These are phyloP conservation scores for Crocidura indochinensis DNA, from an alignment of 2,797 vertebrate genomes.

Conservation along the genomic window DNA sequence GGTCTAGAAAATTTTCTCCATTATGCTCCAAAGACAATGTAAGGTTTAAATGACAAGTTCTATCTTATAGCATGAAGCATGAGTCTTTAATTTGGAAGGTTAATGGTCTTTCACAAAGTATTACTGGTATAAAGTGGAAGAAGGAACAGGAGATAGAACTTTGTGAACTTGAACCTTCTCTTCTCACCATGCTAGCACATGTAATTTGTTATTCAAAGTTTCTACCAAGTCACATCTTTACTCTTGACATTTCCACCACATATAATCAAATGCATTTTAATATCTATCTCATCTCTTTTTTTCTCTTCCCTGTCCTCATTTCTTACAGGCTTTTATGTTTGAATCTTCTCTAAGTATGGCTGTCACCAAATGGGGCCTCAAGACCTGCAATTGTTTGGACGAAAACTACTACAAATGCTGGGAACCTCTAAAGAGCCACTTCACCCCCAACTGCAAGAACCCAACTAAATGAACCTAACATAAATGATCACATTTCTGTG, in stretches of 20 bases:
- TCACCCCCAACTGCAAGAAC: constrained; percentile 92
- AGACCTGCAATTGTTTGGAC: constrained; percentile 94
- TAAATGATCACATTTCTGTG: not conserved
- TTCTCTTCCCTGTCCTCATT: constrained; percentile 55
- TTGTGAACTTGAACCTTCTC: not conserved
- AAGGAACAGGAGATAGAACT: not conserved
- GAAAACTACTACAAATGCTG: constrained; percentile 97
- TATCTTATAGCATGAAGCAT: constrained; percentile 44
- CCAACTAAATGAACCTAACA: constrained; percentile 51
- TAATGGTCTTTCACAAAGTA: not conserved
- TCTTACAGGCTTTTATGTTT: constrained; percentile 97
- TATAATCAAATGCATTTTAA: constrained; percentile 6
- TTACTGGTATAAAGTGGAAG: not conserved
- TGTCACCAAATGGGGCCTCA: constrained; percentile 96
- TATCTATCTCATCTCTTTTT: not conserved
- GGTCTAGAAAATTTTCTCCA: not conserved
- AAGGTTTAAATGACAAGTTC: not conserved
- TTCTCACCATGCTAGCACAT: not conserved
- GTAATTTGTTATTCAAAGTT: not conserved
- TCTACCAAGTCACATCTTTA: not conserved
- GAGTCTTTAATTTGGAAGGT: constrained; percentile 32
- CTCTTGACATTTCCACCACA: constrained; percentile 5
- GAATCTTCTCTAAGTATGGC: constrained; percentile 97
- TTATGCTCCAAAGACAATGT: not conserved
- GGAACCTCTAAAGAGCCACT: constrained; percentile 95